phyloP scores from a whole-genome alignment of 2,797 vertebrate species.

The Scomberomorus guttatus region DNA sequence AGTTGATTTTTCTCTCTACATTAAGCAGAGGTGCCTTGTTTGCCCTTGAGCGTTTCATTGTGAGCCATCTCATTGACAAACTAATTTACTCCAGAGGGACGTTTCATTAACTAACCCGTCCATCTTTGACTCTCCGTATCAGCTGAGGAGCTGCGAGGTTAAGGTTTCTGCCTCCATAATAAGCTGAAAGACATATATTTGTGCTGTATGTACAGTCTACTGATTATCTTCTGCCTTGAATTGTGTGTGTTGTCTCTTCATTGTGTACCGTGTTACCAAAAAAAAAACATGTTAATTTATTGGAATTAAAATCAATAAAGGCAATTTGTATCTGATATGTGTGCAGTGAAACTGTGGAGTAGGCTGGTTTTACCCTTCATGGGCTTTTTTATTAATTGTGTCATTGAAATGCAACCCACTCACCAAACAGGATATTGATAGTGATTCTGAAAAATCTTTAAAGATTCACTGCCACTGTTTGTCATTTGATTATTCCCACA shows the following conservation, averaged over 20 bases:
- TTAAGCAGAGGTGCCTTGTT: background rate
- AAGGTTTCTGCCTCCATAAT: slow-evolving; percentile 2
- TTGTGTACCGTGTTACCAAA: no score
- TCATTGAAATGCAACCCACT: no score
- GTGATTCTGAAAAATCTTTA: no score
- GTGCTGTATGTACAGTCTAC: background rate
- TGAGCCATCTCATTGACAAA: slow-evolving; percentile 6
- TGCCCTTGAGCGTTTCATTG: slow-evolving; percentile 12
- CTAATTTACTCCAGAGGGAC: slow-evolving; percentile 16
- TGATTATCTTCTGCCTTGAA: background rate
- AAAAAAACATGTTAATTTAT: no score
- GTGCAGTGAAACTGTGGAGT: background rate
- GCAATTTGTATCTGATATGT: background rate
- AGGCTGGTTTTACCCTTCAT: background rate
- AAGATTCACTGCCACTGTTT: no score
- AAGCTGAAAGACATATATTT: background rate
- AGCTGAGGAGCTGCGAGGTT: background rate
- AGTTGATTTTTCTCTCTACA: background rate
- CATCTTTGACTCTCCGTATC: background rate
- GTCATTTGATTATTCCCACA: no score
- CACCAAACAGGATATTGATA: no score
- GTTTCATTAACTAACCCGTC: slow-evolving; percentile 31
- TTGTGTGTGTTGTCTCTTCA: background rate
- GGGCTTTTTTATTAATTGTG: background rate
- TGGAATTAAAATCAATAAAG: background rate